A percentile compares a stretch with the other conserved stretches of the same genome.
Evolutionary conservation across 2,797 vertebrate genomes (phyloP).

Genomic region (Mus spretus): DNA sequence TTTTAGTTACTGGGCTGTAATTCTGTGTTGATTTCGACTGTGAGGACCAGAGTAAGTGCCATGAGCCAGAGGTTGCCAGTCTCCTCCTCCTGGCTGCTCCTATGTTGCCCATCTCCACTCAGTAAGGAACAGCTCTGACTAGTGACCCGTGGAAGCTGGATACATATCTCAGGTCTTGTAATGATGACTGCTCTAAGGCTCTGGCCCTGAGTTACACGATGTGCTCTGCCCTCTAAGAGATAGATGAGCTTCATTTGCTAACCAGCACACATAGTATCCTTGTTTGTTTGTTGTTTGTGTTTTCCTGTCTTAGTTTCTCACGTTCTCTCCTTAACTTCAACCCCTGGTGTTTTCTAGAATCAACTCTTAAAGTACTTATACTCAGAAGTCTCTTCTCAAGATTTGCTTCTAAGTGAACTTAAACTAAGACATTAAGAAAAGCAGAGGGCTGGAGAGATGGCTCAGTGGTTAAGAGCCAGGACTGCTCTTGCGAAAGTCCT

Average conservation of each 20-base stretch:
- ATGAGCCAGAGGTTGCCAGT: neutral
- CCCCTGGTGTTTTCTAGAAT: conserved; percentile 3
- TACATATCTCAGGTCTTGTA: neutral
- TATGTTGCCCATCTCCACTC: neutral
- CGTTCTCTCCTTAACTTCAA: neutral
- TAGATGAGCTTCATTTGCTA: conserved; percentile 43
- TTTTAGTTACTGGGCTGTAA: neutral
- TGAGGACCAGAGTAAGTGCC: neutral
- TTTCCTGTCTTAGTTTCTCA: neutral
- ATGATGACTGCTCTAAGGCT: neutral
- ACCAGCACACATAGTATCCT: neutral
- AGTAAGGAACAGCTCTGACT: neutral
- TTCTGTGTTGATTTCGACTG: neutral
- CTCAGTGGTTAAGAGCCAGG: too few species aligned
- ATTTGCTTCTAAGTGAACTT: conserved; percentile 18
- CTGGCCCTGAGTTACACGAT: neutral
- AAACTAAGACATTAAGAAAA: conserved; percentile 3
- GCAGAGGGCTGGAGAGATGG: too few species aligned
- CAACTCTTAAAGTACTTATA: conserved; percentile 32
- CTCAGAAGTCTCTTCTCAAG: conserved; percentile 28
- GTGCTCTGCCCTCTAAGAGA: neutral
- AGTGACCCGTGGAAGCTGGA: neutral
- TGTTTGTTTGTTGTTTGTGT: neutral
- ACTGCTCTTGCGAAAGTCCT: too few species aligned
- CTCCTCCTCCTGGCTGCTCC: neutral